Evolutionary conservation across 64 coral and sea anemone genomes (phyloP), one percentile per base, ranked within the genome.

Genomic region (Cladopsammia gracilis): DNA sequence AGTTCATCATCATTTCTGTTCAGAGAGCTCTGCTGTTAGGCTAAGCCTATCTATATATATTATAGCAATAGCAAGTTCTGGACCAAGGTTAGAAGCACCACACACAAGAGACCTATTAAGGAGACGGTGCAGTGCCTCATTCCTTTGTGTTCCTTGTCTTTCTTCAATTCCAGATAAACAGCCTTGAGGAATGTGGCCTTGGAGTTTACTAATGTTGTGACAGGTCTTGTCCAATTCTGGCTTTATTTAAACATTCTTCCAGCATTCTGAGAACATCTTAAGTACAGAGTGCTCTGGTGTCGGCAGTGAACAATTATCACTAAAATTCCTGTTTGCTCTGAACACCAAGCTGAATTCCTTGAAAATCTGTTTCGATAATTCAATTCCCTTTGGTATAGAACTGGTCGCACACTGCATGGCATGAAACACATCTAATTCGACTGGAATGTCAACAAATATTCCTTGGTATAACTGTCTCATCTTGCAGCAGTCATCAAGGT

Each of bases 371-470:
- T 48, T 82, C 12, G 62, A 50, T 16, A 83, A 62, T 48, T 77
- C 71, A 61, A 34, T 24, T 10, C 76, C 60, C 19, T 57, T 65
- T 6, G 87, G 79, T 23, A 90, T 49, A 67, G 88, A 79, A 56
- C 67, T 85, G 20, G 67, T 67, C 25, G 90, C 77, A 14, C 80
- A 12, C 70, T 89, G 87, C 54, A 61, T 25, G 23, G 93, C 93
- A 73, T 95, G 93, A 20, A 90, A 90, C 13, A 90, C 24, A 70
- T 90, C 87, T 48, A 95, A 62, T 70, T 75, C 56, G 4, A 82
- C 73, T 49, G 19, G 47, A 20, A 83, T 51, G 9, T n/a, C 69
- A 46, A 25, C 22, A 50, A 91, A 91, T 59, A 83, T 6, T 22
- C 4, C 54, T 9, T 83, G 77, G 67, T 91, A 91, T n/a, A 58